Evolutionary conservation across 2,888 invertebrate genomes (phyloP), one percentile per base, ranked within the genome.

Genomic region (Gonocerus acuteangulatus): DNA sequence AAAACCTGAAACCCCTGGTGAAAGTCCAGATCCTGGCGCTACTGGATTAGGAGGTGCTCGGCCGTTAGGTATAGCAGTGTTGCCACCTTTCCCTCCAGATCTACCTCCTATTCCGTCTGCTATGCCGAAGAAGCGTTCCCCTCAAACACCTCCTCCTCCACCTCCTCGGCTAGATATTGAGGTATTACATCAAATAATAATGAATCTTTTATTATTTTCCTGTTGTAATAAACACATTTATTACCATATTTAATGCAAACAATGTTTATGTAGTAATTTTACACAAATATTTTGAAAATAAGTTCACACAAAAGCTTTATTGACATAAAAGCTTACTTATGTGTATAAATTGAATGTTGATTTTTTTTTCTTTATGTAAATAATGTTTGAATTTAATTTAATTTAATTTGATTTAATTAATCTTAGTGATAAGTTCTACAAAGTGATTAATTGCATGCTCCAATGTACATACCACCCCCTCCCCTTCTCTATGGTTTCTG

Each of bases 1-100:
- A 52, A 84, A 84, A 70, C 77, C 81, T 1, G 89, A 88, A 73
- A 70, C 71, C 4, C 84, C 85, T 0, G 85, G 85, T 2, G 90
- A 91, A 76, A 81, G 82, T 68, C 87, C 89, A 0, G 85, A 90
- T 77, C 82, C 84, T 1, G 83, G 83, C 22, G 78, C 83, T 49
- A 83, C 82, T 54, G 90, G 90, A 11, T 78, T 90, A 71, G 87
- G 89, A 62, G 90, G 89, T 13, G 80, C 86, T 61, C 79, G 91
- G 67, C 90, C 90, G 1, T 74, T 91, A 48, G 88, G 88, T 48
- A 74, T 86, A 67, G 75, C 79, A 3, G 72, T 72, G 42, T 65
- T 80, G 45, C 76, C 79, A 49, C 76, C 78, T 13, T 71, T 82
- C 65, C 78, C 79, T 15, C 80, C 79, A 13, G 78, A 79, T 64